phyloP scores from a whole-genome alignment of 2,113 vertebrate genomes.

The Neomonachus schauinslandi region DNA sequence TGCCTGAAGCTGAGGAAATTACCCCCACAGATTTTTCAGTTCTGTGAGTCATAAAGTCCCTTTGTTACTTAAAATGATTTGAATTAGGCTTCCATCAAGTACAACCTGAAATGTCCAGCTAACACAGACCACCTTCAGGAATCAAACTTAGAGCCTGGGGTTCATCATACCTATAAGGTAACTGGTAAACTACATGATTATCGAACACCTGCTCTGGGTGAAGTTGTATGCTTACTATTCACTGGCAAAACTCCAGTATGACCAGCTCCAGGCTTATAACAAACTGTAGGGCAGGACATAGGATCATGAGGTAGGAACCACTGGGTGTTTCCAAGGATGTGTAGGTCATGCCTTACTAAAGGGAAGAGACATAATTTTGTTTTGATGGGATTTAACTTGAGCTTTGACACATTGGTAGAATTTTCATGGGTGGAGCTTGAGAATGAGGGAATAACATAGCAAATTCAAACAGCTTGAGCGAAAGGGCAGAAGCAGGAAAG shows the following conservation, averaged over 20 bases:
- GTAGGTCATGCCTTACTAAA: neutral
- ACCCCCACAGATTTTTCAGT: neutral
- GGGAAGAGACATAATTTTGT: neutral
- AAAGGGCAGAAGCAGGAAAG: neutral
- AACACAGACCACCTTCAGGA: neutral
- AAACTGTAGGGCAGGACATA: neutral
- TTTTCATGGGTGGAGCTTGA: neutral
- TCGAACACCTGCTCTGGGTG: neutral
- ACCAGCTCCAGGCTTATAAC: neutral
- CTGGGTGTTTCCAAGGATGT: neutral
- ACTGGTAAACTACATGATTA: neutral
- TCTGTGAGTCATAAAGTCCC: neutral
- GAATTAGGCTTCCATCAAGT: neutral
- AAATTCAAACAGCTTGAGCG: neutral
- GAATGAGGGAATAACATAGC: neutral
- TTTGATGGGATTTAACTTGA: neutral
- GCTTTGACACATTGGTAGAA: neutral
- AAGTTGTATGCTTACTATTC: neutral
- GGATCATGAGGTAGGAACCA: neutral
- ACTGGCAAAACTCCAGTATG: neutral
- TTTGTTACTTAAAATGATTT: neutral
- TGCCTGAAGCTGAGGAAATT: neutral
- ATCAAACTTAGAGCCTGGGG: neutral
- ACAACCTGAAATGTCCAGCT: neutral
- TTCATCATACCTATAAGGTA: neutral